These are phyloP conservation scores for Amphibalanus amphitrite DNA, from an alignment of 1,140 invertebrate species.

Conservation along the genomic window DNA sequence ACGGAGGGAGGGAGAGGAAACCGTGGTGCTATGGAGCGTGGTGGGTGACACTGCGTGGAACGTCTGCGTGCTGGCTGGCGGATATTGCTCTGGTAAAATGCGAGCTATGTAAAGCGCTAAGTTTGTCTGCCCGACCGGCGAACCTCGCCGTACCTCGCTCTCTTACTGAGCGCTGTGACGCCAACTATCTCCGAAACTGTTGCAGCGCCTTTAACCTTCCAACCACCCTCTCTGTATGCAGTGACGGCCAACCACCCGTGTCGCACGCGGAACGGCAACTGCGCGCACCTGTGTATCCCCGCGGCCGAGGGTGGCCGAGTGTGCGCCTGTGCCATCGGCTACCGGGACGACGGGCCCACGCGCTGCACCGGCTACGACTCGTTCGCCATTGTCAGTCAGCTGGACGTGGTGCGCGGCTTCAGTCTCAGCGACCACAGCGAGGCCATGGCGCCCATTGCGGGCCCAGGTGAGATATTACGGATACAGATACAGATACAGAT, in stretches of 20 bases:
- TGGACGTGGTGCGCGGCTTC: conserved; percentile 72
- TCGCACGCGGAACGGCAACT: conserved; percentile 66
- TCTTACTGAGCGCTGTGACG: too few species aligned
- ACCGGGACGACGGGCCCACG: conserved; percentile 50
- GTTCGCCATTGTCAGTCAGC: conserved; percentile 77
- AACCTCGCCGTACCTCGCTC: too few species aligned
- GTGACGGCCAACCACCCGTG: conserved; percentile 60
- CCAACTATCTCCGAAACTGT: not conserved
- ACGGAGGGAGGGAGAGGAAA: too few species aligned
- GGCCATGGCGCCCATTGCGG: conserved; percentile 86
- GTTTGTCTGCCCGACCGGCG: too few species aligned
- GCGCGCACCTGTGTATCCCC: conserved; percentile 84
- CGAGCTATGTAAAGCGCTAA: too few species aligned
- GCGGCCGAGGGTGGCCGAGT: conserved; percentile 43
- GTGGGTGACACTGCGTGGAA: too few species aligned
- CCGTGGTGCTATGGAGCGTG: too few species aligned
- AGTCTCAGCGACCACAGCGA: conserved; percentile 65
- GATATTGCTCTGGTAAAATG: too few species aligned
- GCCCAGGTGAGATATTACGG: conserved; percentile 45
- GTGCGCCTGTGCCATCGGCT: conserved; percentile 78
- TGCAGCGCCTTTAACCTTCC: too few species aligned
- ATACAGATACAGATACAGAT: not conserved
- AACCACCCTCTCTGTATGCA: not conserved
- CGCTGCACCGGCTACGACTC: conserved; percentile 66
- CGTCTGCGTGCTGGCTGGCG: too few species aligned